Base-by-base conservation (phyloP, 2,888 invertebrate species). In the Unio pictorum region DNA sequence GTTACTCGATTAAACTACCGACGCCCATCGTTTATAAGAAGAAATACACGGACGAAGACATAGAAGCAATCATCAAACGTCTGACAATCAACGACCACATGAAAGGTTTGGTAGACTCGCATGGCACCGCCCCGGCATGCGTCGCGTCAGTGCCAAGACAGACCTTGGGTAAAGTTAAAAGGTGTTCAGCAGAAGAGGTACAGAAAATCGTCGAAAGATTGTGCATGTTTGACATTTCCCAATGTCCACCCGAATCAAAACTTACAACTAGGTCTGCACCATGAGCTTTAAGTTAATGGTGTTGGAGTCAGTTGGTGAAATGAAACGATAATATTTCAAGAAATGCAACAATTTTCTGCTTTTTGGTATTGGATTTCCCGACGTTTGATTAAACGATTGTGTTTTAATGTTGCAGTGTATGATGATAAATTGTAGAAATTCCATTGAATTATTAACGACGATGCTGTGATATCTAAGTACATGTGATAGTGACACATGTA, bases 181-280 rank as follows among this genome's bases (percentile, higher is more conserved):
- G 81, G 61, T 81, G 81, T 55, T 71, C 78, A 1, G 75, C 81
- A 3, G 76, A 79, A 26, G 78, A 83, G 68, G 83, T 83, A 6
- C 80, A 83, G 61, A 78, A 81, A n/a, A 81, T 83, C 30, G 81
- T 83, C 0, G 81, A 83, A 63, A 64, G 83, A 54, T 68, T 81
- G 45, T 81, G 78, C 63, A 73, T 61, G 54, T 77, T 72, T 74
- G 76, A 80, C 69, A 75, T 65, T 23, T 61, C 73, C 61, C 69
- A 60, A 72, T 75, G 76, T 72, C 78, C 78, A 15, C 73, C 78
- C 15, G 76, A 78, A 55, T 80, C 80, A 15, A 73, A 71, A 57
- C 45, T 45, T 45, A 2, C 45, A 45, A 15, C 45, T 45, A 45
- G 45, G 45, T 45, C 45, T 15, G 45, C 15, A 11, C 45, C 45